These are phyloP conservation scores for Eretmocerus hayati DNA, from an alignment of 2,888 invertebrate genomes.

Conservation along the genomic window DNA sequence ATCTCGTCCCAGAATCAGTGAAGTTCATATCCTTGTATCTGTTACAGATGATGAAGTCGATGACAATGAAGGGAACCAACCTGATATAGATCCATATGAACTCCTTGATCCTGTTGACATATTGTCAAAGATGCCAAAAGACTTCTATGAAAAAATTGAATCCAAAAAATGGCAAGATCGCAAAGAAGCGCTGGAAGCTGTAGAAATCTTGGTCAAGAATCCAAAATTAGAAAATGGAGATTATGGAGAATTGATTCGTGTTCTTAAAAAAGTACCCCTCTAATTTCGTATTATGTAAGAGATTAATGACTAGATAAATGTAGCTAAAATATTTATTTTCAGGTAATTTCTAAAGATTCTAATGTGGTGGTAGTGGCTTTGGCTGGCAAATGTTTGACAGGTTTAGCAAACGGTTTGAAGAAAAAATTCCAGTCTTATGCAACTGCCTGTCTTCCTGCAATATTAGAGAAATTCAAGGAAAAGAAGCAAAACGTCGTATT, in stretches of 20 bases:
- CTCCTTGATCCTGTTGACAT: constrained; percentile 89
- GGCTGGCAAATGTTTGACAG: constrained; percentile 75
- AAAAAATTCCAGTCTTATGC: constrained; percentile 84
- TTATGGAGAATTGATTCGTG: constrained; percentile 81
- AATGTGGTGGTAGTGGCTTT: constrained; percentile 90
- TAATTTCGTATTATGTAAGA: constrained; percentile 1
- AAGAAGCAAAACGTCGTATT: constrained; percentile 87
- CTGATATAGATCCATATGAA: constrained; percentile 82
- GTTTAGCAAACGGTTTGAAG: constrained; percentile 78
- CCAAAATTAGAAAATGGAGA: constrained; percentile 88
- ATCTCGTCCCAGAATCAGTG: no score
- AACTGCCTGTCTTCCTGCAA: constrained; percentile 62
- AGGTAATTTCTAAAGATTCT: constrained; percentile 87
- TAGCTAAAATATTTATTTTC: constrained; percentile 22
- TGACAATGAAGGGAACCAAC: constrained; percentile 52
- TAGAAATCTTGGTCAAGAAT: constrained; percentile 70
- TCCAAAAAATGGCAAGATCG: constrained; percentile 96
- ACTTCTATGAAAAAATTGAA: constrained; percentile 90
- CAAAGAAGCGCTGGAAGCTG: constrained; percentile 80
- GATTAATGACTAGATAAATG: neutral
- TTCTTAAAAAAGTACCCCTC: constrained; percentile 71
- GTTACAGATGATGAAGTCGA: constrained; percentile 52
- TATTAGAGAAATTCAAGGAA: constrained; percentile 95
- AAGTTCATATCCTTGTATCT: no score
- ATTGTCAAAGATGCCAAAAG: constrained; percentile 84